phyloP scores from a whole-genome alignment of 1,140 invertebrate genomes.

The Cecropterus lyciades region DNA sequence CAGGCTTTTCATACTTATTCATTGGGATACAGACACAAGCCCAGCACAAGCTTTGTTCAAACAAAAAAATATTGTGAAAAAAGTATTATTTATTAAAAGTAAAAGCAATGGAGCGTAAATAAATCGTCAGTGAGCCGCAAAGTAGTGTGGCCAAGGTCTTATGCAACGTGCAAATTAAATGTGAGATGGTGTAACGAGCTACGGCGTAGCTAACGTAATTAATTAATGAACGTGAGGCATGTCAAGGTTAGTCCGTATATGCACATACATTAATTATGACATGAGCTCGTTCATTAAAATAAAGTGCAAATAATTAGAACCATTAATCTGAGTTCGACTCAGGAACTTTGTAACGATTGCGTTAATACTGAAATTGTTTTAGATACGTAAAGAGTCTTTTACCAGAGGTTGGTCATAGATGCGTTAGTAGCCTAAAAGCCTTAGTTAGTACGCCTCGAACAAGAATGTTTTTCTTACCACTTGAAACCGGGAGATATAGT shows the following conservation, averaged over 20 bases:
- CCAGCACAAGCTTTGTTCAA: too few relatives aligned
- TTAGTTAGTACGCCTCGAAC: too few relatives aligned
- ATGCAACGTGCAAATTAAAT: conserved; percentile 23
- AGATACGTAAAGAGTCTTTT: too few relatives aligned
- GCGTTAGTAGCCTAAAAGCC: too few relatives aligned
- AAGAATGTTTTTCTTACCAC: too few relatives aligned
- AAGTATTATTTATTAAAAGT: background rate
- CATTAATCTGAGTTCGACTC: background rate
- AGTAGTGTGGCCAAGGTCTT: conserved; percentile 4
- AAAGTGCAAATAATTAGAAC: background rate
- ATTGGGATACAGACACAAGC: too few relatives aligned
- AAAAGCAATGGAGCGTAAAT: background rate
- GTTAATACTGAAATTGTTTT: too few relatives aligned
- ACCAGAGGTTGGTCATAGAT: too few relatives aligned
- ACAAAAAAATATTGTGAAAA: too few relatives aligned
- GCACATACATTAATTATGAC: background rate
- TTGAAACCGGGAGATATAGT: too few relatives aligned
- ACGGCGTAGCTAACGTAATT: conserved; percentile 13
- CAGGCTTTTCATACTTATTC: too few relatives aligned
- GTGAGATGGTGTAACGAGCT: conserved; percentile 16
- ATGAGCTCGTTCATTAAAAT: conserved; percentile 4
- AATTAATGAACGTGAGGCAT: conserved; percentile 21
- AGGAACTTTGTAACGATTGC: too few relatives aligned
- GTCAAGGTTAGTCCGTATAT: conserved; percentile 10
- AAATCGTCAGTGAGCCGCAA: background rate